Evolutionary conservation across 2,797 vertebrate genomes (phyloP).

Genomic region (Poecilia wingei): DNA sequence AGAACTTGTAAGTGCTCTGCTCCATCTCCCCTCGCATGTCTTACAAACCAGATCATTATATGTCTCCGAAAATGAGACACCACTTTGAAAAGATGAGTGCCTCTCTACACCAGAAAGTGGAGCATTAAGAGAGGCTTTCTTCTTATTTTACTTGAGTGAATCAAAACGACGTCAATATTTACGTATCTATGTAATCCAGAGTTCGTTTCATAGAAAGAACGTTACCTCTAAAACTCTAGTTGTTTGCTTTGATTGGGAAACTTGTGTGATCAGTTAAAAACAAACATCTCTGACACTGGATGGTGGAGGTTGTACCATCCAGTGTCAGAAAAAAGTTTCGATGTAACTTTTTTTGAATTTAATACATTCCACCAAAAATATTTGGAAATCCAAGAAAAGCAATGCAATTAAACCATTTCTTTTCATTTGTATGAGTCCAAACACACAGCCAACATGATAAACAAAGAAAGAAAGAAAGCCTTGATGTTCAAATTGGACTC

Average conservation of each 20-base stretch:
- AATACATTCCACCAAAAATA: neutral
- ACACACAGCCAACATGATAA: neutral
- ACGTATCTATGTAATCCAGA: neutral
- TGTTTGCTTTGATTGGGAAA: neutral
- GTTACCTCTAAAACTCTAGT: neutral
- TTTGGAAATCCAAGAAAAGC: conserved; percentile 5
- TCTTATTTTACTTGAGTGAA: neutral
- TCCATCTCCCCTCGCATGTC: conserved; percentile 14
- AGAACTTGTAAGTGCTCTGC: neutral
- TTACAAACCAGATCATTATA: conserved; percentile 2
- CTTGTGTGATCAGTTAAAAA: neutral
- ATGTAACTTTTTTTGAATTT: neutral
- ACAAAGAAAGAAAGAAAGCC: neutral
- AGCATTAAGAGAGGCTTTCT: neutral
- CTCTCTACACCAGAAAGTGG: neutral
- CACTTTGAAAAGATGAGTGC: neutral
- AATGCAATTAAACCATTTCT: neutral
- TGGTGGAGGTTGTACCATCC: neutral
- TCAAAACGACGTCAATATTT: neutral
- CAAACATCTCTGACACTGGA: neutral
- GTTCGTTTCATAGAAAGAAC: neutral
- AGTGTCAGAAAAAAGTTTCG: no score
- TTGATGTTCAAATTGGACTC: neutral
- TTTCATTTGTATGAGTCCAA: neutral
- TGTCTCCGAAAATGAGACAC: neutral